Percentiles rank a stretch among this genome's conserved stretches.
Conservation (phyloP, 1,140 invertebrate species). For the Tetranychus cinnabarinus region DNA sequence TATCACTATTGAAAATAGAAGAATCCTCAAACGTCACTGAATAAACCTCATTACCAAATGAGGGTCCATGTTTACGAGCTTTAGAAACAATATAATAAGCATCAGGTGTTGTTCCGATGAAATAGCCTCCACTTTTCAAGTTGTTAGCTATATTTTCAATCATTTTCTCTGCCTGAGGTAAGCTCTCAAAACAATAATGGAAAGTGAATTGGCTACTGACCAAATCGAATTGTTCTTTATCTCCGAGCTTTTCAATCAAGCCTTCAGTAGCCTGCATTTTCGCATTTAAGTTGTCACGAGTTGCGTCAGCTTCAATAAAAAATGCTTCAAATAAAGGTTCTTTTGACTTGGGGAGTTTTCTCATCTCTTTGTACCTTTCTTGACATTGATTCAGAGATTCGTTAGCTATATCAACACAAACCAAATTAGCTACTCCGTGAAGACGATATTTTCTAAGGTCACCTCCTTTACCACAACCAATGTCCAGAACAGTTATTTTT, state of each 20-base stretch:
- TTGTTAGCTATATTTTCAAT: conserved; percentile 71
- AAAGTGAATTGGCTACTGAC: conserved; percentile 94
- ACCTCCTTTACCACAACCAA: conserved; percentile 75
- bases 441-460: conserved; percentile 88
- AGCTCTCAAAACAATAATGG: conserved; percentile 51
- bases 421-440: conserved; percentile 50
- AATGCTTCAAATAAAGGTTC: conserved; percentile 43
- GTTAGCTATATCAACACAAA: conserved; percentile 83
- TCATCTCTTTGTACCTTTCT: conserved; percentile 12
- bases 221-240: conserved; percentile 56
- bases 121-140: conserved; percentile 65
- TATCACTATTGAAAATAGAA: conserved; percentile 11
- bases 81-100: conserved; percentile 57
- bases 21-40: conserved; percentile 47
- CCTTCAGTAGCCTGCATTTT: background rate
- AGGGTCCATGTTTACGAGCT: conserved; percentile 7
- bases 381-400: conserved; percentile 55
- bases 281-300: conserved; percentile 32
- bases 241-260: conserved; percentile 18
- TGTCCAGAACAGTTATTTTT: conserved; percentile 27
- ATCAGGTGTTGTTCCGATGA: conserved; percentile 89
- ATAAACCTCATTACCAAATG: conserved; percentile 70
- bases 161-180: conserved; percentile 75
- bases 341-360: background rate
- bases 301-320: conserved; percentile 75